Evolutionary conservation across 2,888 invertebrate genomes (phyloP).

Genomic region (Papilio elwesi): DNA sequence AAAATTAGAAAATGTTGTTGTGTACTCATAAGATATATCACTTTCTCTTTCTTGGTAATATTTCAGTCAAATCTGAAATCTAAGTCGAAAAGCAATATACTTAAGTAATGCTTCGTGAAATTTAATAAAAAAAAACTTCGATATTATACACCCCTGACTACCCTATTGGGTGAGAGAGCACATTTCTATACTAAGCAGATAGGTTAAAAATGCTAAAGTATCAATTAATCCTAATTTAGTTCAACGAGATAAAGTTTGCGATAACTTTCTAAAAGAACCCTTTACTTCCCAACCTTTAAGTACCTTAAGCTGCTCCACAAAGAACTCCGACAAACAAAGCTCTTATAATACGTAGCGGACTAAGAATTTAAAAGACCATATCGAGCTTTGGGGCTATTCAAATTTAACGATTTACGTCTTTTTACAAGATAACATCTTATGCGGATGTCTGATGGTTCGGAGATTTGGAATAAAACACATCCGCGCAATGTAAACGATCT

Average conservation of each 20-base stretch:
- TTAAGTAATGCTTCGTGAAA: no score
- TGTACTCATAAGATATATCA: no score
- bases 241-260: slow-evolving; percentile 78
- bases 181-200: background rate
- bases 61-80: no score
- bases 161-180: background rate
- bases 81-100: no score
- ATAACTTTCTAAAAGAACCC: slow-evolving; percentile 80
- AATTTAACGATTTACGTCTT: slow-evolving; percentile 42
- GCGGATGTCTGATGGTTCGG: slow-evolving; percentile 40
- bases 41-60: no score
- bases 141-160: background rate
- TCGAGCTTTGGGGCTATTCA: slow-evolving; percentile 55
- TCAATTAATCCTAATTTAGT: slow-evolving; percentile 84
- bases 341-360: slow-evolving; percentile 76
- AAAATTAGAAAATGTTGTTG: no score
- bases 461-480: slow-evolving; percentile 23
- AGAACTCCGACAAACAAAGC: slow-evolving; percentile 79
- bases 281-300: slow-evolving; percentile 75
- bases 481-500: slow-evolving; percentile 18
- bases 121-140: no score
- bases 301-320: slow-evolving; percentile 81
- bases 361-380: slow-evolving; percentile 68
- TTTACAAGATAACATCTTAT: slow-evolving; percentile 37
- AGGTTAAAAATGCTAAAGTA: slow-evolving; percentile 59